Evolutionary conservation across 1,140 invertebrate genomes (phyloP), one percentile per base, ranked within the genome.

Genomic region (Lepidurus apus): DNA sequence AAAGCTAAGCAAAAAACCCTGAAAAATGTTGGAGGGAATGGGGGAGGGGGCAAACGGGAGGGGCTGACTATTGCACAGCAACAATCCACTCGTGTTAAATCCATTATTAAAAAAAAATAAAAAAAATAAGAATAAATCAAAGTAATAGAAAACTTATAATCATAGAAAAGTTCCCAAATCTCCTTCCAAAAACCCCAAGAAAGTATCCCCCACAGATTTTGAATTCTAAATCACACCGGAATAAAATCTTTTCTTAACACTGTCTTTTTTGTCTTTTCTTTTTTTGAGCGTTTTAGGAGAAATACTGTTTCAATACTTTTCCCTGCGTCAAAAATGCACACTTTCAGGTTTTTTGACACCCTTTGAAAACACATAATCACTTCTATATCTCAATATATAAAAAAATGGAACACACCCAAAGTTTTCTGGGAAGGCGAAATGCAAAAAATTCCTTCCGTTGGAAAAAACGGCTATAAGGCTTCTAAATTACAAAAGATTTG

Each of bases 1-100:
- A 65, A 65, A 65, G 53, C 53, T 65, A 65, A 65, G 53, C 53
- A 65, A 65, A 65, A 17, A 65, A 65, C 53, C 53, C 53, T 65
- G 53, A 65, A 65, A 65, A n/a, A 21, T 9, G 7, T 21, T 65
- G 53, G 53, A 65, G 53, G 53, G 53, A 65, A 65, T 65, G 53
- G 53, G 53, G 53, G 53, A 9, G 6, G 21, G 53, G 53, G 7
- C 17, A 65, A 65, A 65, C 53, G 21, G 53, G 45, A 65, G 13
- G 53, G 53, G 53, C 21, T 65, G 53, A 65, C 53, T 65, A 65
- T 65, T 65, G 53, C 53, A 65, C 53, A 65, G 53, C 53, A 65
- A 65, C 53, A 65, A 65, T 65, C 53, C 8, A 17, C 53, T 65
- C 6, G 9, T n/a, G n/a, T 34, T 34, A 34, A 65, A 65, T 7